phyloP scores from a whole-genome alignment of 2,113 vertebrate genomes.

The Vireo altiloquus region DNA sequence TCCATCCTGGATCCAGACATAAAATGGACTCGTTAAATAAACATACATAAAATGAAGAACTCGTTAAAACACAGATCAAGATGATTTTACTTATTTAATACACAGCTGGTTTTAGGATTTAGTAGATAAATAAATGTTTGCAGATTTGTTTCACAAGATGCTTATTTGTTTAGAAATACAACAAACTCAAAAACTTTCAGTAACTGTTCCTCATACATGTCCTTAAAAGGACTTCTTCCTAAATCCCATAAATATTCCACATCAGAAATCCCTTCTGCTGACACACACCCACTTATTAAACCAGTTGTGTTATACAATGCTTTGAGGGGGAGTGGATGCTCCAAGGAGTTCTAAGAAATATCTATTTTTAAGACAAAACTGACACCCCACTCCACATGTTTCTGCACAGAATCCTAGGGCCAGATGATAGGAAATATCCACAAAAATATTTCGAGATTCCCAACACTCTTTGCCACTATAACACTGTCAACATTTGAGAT shows the following conservation, averaged over 20 bases:
- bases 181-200: not conserved
- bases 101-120: fast-evolving
- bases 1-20: not conserved
- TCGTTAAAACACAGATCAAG: not conserved
- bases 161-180: not conserved
- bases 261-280: not conserved
- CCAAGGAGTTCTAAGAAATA: not conserved
- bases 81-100: not conserved
- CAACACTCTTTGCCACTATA: not conserved
- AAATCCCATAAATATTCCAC: not conserved
- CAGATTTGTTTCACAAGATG: not conserved
- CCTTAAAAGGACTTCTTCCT: not conserved
- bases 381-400: not conserved
- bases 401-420: not conserved
- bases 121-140: not conserved
- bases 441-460: not conserved
- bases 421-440: not conserved
- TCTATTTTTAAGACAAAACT: not conserved
- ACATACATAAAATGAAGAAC: not conserved
- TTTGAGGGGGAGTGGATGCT: not conserved
- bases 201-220: fast-evolving
- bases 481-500: not conserved
- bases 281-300: not conserved
- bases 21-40: not conserved
- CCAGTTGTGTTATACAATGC: not conserved